A percentile compares a stretch with the other conserved stretches of the same genome.
Evolutionary conservation across 2,797 vertebrate genomes (phyloP).

Genomic region (Nyctalus aviator): DNA sequence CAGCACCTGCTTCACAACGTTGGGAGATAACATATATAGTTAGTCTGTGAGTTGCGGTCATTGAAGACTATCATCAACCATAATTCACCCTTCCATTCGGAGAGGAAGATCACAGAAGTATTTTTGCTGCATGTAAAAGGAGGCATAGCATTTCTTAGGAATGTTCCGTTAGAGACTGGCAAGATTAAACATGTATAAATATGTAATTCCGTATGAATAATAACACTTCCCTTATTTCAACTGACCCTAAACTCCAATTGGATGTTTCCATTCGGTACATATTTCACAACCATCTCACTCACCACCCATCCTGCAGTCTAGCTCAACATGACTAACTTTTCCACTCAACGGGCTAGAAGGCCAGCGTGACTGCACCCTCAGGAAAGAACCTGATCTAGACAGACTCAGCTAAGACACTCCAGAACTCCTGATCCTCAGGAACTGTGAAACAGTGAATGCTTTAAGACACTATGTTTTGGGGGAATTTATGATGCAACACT

Average conservation of each 20-base stretch:
- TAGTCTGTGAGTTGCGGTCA: not conserved
- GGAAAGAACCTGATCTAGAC: not conserved
- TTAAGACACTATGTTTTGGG: not conserved
- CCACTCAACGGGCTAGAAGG: not conserved
- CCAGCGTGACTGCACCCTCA: not conserved
- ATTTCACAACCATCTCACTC: not conserved
- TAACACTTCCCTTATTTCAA: not conserved
- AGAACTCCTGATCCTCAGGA: not conserved
- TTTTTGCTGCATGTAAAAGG: not conserved
- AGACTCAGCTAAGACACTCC: not conserved
- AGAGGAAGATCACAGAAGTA: not conserved
- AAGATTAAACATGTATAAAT: conserved; percentile 6
- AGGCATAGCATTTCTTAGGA: not conserved
- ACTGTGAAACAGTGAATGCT: not conserved
- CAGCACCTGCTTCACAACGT: not conserved
- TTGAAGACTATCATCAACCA: not conserved
- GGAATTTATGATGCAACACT: not conserved
- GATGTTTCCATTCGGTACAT: not conserved
- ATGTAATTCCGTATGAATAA: not conserved
- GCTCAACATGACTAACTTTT: not conserved
- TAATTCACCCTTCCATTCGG: not conserved
- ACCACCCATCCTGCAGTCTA: not conserved
- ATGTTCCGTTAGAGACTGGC: not conserved
- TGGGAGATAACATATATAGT: not conserved
- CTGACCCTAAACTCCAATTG: not conserved